phyloP scores from a whole-genome alignment of 2,797 vertebrate genomes.

The Loris lydekkerianus region DNA sequence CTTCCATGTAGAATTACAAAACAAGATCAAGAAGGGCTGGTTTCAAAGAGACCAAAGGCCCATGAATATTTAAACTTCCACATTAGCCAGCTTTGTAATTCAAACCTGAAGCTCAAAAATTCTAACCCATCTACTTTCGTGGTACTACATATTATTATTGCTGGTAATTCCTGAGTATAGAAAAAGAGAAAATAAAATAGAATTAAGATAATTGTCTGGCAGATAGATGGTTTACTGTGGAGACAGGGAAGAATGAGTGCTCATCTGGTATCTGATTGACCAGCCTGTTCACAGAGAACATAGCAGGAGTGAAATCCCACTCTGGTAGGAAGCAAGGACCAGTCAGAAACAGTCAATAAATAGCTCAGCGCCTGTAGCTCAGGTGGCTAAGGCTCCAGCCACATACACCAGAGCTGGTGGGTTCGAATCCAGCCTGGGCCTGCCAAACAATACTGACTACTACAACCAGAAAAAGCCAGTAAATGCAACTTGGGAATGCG shows the following conservation, averaged over 20 bases:
- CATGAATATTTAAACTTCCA: conserved; percentile 16
- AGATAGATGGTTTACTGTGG: not conserved
- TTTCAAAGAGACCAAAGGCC: not conserved
- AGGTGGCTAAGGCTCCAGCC: too few species aligned
- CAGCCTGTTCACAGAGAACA: not conserved
- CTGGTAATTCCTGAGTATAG: not conserved
- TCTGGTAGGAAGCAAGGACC: not conserved
- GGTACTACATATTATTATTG: not conserved
- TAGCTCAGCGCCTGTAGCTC: too few species aligned
- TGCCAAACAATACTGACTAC: too few species aligned
- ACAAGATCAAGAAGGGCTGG: not conserved
- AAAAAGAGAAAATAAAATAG: conserved; percentile 20
- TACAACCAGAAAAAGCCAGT: too few species aligned
- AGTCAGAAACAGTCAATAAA: not conserved
- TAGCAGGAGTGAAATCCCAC: too few species aligned
- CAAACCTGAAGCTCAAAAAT: not conserved
- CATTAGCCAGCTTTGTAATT: not conserved
- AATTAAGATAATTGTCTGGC: not conserved
- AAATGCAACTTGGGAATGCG: not conserved
- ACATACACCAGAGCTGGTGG: too few species aligned
- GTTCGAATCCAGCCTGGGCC: too few species aligned
- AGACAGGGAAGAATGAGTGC: not conserved
- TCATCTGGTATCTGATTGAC: not conserved
- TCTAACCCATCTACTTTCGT: not conserved
- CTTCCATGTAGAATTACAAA: not conserved